Evolutionary conservation across 2,797 vertebrate species (phyloP).

Genomic region (Oceanodroma leucorhoa): DNA sequence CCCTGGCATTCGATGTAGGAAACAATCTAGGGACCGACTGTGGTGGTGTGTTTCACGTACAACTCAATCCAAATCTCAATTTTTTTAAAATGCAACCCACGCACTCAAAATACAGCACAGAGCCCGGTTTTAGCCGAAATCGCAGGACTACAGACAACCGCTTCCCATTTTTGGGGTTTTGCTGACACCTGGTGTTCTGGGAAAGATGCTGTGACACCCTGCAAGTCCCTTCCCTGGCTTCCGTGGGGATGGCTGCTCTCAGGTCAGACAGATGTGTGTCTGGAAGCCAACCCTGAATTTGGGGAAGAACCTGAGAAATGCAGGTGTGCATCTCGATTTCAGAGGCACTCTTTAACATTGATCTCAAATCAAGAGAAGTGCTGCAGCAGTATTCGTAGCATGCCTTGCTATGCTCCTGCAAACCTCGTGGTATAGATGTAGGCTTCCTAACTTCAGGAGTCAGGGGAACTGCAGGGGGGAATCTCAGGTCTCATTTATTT

Average conservation of each 20-base stretch:
- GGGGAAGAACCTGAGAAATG: neutral
- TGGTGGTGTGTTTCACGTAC: rapidly evolving
- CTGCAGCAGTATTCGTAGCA: rapidly evolving
- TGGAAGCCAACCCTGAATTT: neutral
- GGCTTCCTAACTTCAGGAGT: neutral
- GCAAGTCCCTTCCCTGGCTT: neutral
- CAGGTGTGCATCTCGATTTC: too few relatives aligned
- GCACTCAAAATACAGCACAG: neutral
- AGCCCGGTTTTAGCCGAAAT: rapidly evolving
- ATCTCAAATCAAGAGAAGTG: neutral
- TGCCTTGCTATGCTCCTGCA: rapidly evolving
- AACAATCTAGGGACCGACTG: rapidly evolving
- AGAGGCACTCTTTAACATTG: too few relatives aligned
- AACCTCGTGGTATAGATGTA: rapidly evolving
- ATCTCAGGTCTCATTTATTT: neutral
- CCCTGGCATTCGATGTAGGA: neutral
- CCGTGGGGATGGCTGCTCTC: rapidly evolving
- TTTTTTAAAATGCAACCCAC: neutral
- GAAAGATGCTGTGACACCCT: neutral
- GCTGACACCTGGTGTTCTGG: constrained; percentile 53
- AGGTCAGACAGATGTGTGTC: rapidly evolving
- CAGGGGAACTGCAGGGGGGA: neutral
- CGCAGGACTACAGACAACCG: rapidly evolving
- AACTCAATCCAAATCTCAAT: neutral
- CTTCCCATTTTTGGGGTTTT: neutral